Percentiles rank a stretch among this genome's conserved stretches.
These are phyloP conservation scores for Mycteria americana DNA, from an alignment of 2,797 vertebrate species.

Conservation along the genomic window DNA sequence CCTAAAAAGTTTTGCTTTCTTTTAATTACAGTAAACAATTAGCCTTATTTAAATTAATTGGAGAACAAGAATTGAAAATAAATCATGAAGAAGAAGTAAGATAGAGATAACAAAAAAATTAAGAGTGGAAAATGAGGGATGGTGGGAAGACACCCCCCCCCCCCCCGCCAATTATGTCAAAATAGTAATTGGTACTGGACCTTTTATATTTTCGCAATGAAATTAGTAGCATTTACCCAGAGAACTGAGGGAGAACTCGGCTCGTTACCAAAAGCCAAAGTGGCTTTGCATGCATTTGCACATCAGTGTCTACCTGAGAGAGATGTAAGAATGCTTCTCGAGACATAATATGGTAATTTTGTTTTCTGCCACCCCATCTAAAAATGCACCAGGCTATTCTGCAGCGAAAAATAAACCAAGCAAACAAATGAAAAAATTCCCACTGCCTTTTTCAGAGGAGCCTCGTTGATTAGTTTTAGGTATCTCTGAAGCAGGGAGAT, in stretches of 20 bases:
- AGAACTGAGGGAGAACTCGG: not conserved
- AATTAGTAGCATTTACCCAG: not conserved
- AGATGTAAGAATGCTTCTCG: not conserved
- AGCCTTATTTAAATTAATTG: not conserved
- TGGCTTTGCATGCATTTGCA: not conserved
- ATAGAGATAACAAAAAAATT: not conserved
- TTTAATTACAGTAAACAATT: not conserved
- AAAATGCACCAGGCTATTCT: not conserved
- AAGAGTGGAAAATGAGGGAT: not conserved
- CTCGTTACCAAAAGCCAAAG: not conserved
- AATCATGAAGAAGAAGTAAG: not conserved
- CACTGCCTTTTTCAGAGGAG: not conserved
- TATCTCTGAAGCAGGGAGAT: not conserved
- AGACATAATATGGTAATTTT: accelerated
- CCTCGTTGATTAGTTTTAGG: not conserved
- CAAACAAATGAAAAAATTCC: not conserved
- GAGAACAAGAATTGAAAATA: not conserved
- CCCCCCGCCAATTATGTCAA: not conserved
- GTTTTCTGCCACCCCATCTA: not conserved
- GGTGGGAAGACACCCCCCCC: accelerated
- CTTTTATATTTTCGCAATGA: not conserved
- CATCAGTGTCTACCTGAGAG: not conserved
- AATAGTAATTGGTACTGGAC: not conserved
- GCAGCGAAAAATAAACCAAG: not conserved
- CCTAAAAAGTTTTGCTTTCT: not conserved